Evolutionary conservation across 35 echinoderm and acorn worm genomes (phyloP), one percentile per base, ranked within the genome.

Genomic region (Anneissia japonica): DNA sequence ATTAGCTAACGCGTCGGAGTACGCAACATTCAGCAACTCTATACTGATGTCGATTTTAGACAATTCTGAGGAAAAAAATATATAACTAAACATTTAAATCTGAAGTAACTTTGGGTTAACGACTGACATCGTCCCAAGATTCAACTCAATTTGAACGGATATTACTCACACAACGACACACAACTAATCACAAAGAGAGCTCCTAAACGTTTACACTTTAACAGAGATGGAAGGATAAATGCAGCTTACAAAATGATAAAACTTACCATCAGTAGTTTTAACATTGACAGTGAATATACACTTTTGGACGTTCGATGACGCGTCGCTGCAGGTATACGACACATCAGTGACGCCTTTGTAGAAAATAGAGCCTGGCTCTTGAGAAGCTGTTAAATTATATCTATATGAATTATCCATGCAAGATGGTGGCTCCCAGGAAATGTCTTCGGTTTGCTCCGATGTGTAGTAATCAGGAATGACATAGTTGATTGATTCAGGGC

Each of bases 271-370:
- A 19, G 26, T 64, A 64, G 51, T 64, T 23, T 64, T 64, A 1
- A 64, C 51, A 64, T 16, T 9, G 9, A 64, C 51, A 26, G 51
- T 64, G 26, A 64, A 64, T 23, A 19, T 1, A 64, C 51, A 64
- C 11, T 9, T 64, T 16, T 26, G 10, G 19, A 23, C 26, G 26
- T 64, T 64, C 7, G 11, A 19, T 16, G 21, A 9, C 1, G 37
- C 82, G 82, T 93, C 91, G 11, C 73, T 77, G 23, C 87, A 82
- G 1, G 86, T 85, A 82, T 88, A 93, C 0, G 55, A 55, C 46
- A 93, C 91, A 30, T 35, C 35, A 34, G 38, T 87, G 74, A 75
- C 36, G 17, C 90, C 85, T 38, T 87, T 92, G 31, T 55, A 6
- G 35, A 92, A 92, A 79, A 43, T 77, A 31, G 81, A 40, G 19